Conservation (phyloP, 1,140 invertebrate species). For the Scaptodrosophila lebanonensis region DNA sequence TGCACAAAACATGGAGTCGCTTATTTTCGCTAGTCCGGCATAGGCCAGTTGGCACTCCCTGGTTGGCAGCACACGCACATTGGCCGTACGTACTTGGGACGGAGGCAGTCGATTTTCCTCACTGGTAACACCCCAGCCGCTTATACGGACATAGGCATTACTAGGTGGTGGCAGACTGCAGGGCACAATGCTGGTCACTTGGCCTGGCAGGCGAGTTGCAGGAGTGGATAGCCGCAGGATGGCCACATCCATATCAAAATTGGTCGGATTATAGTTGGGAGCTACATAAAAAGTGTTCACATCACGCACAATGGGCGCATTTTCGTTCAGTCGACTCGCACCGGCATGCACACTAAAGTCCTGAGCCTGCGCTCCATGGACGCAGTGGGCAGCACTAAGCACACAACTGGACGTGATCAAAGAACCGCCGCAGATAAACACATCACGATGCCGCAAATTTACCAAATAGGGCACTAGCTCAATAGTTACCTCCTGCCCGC, state of each 20-base stretch:
- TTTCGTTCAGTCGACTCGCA: conserved; percentile 41
- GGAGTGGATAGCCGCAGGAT: conserved; percentile 32
- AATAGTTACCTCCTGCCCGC: conserved; percentile 48
- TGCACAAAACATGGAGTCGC: conserved; percentile 66
- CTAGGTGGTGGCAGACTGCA: conserved; percentile 35
- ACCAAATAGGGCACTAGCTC: conserved; percentile 57
- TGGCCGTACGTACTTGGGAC: conserved; percentile 50
- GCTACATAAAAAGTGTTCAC: conserved; percentile 35
- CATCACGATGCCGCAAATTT: conserved; percentile 37
- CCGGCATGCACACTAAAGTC: conserved; percentile 55
- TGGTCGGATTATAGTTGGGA: conserved; percentile 31
- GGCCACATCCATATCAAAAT: conserved; percentile 70
- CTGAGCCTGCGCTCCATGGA: conserved; percentile 30
- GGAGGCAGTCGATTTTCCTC: conserved; percentile 43
- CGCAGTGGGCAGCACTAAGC: conserved; percentile 63
- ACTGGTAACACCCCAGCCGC: conserved; percentile 59
- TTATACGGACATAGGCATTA: conserved; percentile 53
- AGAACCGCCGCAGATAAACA: conserved; percentile 61
- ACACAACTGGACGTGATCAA: conserved; percentile 46
- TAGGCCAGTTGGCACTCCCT: conserved; percentile 54
- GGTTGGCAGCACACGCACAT: conserved; percentile 40
- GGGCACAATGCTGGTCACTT: conserved; percentile 39
- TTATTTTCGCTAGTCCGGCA: conserved; percentile 41
- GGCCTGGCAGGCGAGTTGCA: conserved; percentile 12
- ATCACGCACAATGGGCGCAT: conserved; percentile 29